Evolutionary conservation across 2,797 vertebrate genomes (phyloP), one percentile per base, ranked within the genome.

Genomic region (Cetoscarus ocellatus): DNA sequence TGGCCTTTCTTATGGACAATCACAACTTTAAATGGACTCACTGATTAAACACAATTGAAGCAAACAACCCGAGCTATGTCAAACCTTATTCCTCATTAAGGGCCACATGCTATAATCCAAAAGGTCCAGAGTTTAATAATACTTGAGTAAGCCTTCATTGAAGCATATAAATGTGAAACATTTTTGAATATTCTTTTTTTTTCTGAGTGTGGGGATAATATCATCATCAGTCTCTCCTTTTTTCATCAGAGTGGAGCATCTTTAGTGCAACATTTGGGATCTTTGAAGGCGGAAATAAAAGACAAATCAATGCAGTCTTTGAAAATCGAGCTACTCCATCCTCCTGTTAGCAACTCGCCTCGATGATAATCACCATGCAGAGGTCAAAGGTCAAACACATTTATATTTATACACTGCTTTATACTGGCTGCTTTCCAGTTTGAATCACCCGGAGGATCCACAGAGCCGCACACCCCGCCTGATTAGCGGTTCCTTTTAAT

Each of bases 371-470:
- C 69, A 65, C 7, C 70, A 34, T 1, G 8, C 60, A 5, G 27
- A 39, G 77, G 78, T 81, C 73, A 49, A 11, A 81, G 80, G 80
- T 86, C 80, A 83, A 63, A 59, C 47, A 64, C 55, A 67, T 70
- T 61, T 49, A 59, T 78, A 71, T 73, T 60, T 78, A 56, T 48
- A 27, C 2, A 54, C 35, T 69, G 52, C 61, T 57, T 43, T 52
- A 0, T 27, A 36, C 60, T 81, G 84, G 84, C 75, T 54, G 66
- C 10, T 62, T 59, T 83, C 84, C 80, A 83, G 80, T 57, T 12
- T 5, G 13, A 51, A 1, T 61, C 64, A 51, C 63, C 27, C 34
- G 52, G 52, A 56, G 70, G 10, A 49, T 58, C 47, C 13, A 48
- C 27, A 9, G 44, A 48, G 45, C 50, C 15, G 55, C 47, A 65